Conservation (phyloP, 1,140 invertebrate species). For the Hyposmocoma kahamanoa region DNA sequence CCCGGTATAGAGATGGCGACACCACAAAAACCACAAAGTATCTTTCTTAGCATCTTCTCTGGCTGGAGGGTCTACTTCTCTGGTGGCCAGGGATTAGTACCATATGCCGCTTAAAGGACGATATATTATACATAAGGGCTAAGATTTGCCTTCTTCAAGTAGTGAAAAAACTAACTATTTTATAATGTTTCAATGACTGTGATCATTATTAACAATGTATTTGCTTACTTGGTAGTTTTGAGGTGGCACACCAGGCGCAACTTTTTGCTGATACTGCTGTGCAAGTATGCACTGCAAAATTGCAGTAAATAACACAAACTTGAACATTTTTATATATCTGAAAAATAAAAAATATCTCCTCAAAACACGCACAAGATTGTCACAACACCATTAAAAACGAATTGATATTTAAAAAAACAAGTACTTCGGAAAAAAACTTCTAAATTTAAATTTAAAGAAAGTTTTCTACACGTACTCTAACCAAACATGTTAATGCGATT, state of each 20-base stretch:
- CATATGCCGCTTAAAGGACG: no score
- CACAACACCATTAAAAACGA: not conserved
- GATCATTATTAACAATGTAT: not conserved
- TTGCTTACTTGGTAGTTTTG: slow-evolving; percentile 56
- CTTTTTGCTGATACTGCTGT: slow-evolving; percentile 64
- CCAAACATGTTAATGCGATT: not conserved
- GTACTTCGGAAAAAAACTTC: not conserved
- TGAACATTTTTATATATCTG: slow-evolving; percentile 36
- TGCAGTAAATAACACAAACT: slow-evolving; percentile 39
- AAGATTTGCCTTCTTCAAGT: no score
- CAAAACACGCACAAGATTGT: not conserved
- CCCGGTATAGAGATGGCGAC: no score
- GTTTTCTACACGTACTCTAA: not conserved
- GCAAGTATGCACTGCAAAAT: slow-evolving; percentile 42
- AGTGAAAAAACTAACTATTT: no score
- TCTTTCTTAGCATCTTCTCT: no score
- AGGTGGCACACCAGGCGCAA: slow-evolving; percentile 59
- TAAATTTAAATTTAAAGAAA: not conserved
- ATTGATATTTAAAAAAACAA: not conserved
- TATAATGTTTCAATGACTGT: no score
- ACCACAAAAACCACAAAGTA: no score
- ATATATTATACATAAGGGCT: no score
- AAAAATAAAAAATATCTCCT: not conserved
- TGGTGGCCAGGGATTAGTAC: no score
- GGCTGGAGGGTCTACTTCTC: no score